Percentiles rank a stretch among this genome's conserved stretches.
Conservation (phyloP, 2,113 vertebrate genomes). For the Callorhinus ursinus region DNA sequence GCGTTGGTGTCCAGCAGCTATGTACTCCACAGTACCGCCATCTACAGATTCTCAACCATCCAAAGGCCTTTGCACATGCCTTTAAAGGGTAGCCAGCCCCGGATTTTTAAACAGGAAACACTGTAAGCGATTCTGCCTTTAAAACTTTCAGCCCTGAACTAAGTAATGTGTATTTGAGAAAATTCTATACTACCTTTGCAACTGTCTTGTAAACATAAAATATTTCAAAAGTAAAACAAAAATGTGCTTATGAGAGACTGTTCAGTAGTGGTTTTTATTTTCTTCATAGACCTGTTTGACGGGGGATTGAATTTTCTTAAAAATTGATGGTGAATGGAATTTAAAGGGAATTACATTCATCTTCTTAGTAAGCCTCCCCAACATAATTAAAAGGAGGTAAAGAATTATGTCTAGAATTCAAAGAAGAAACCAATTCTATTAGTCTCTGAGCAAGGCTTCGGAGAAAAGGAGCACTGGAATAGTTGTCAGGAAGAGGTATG, state of each 20-base stretch:
- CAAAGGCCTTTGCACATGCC: background rate
- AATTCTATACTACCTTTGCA: background rate
- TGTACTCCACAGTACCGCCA: background rate
- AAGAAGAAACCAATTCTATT: background rate
- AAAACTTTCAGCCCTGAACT: background rate
- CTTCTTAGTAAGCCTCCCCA: background rate
- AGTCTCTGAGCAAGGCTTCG: background rate
- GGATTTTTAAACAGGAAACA: background rate
- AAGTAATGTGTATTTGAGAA: background rate
- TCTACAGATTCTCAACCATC: background rate
- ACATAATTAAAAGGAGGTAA: background rate
- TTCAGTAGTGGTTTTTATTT: background rate
- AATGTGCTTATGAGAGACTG: background rate
- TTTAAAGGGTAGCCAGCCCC: background rate
- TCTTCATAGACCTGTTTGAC: background rate
- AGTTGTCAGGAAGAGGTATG: background rate
- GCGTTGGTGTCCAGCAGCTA: background rate
- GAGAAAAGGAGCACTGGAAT: background rate
- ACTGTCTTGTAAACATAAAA: background rate
- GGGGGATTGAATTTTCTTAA: background rate
- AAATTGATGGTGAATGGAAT: background rate
- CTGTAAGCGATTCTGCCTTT: background rate
- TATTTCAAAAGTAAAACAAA: slow-evolving; percentile 34
- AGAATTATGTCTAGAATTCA: background rate
- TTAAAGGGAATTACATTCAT: background rate